Evolutionary conservation across 2,888 invertebrate genomes (phyloP).

Genomic region (Myathropa florea): DNA sequence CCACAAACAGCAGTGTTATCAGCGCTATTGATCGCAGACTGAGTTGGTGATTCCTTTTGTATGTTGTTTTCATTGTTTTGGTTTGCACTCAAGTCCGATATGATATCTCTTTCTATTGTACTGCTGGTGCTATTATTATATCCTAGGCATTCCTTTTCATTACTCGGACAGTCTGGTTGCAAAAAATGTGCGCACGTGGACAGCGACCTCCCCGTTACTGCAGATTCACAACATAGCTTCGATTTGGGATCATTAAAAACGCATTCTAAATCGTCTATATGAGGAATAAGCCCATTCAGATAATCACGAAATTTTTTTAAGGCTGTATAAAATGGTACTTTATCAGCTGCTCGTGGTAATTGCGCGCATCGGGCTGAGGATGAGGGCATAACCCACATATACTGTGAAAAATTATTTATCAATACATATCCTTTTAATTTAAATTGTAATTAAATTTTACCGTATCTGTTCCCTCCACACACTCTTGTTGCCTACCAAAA

Average conservation of each 20-base stretch:
- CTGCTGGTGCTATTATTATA: constrained; percentile 49
- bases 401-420: constrained; percentile 83
- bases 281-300: constrained; percentile 91
- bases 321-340: constrained; percentile 98
- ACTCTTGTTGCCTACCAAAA: constrained; percentile 97
- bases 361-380: constrained; percentile 98
- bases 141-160: constrained; percentile 29
- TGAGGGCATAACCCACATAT: constrained; percentile 99
- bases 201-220: constrained; percentile 72
- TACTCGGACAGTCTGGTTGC: constrained; percentile 34
- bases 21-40: constrained; percentile 5
- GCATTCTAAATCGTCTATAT: constrained; percentile 93
- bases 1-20: constrained; percentile 35
- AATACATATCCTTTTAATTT: background rate
- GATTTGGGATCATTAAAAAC: constrained; percentile 89
- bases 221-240: constrained; percentile 84
- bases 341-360: constrained; percentile 97
- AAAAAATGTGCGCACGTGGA: constrained; percentile 23
- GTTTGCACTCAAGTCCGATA: constrained; percentile 32
- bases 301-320: constrained; percentile 97
- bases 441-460: constrained; percentile 83
- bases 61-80: constrained; percentile 33
- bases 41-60: constrained; percentile 38
- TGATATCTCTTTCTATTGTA: constrained; percentile 39
- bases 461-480: constrained; percentile 95